Percentiles rank a stretch among this genome's conserved stretches.
These are phyloP conservation scores for Pyrocoelia pectoralis DNA, from an alignment of 2,888 invertebrate species.

Conservation along the genomic window DNA sequence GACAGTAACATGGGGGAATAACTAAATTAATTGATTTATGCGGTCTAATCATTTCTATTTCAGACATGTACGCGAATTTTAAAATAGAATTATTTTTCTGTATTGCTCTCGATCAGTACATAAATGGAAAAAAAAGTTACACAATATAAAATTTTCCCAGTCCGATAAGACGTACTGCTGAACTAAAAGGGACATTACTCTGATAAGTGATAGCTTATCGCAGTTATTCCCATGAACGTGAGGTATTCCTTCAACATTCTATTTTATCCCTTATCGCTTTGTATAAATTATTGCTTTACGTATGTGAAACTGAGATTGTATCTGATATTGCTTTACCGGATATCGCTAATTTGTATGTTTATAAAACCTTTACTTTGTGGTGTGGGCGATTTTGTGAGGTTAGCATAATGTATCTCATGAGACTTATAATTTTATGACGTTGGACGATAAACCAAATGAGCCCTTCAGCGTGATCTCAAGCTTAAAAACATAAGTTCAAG, in stretches of 20 bases:
- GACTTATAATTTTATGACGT: no score
- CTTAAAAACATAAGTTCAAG: no score
- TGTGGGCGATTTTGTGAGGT: neutral
- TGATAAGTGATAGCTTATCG: slow-evolving; percentile 13
- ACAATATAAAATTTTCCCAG: slow-evolving; percentile 9
- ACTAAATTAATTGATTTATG: slow-evolving; percentile 6
- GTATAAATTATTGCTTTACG: slow-evolving; percentile 1
- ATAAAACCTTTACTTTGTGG: neutral
- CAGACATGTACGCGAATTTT: neutral
- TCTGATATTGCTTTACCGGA: slow-evolving; percentile 6
- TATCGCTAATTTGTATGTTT: slow-evolving; percentile 10
- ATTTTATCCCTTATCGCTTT: slow-evolving; percentile 9
- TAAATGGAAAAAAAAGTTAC: neutral
- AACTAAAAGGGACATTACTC: slow-evolving; percentile 8
- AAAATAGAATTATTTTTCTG: neutral
- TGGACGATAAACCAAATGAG: no score
- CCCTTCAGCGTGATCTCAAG: no score
- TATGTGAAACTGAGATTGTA: slow-evolving; percentile 7
- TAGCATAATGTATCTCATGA: neutral
- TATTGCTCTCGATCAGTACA: no score
- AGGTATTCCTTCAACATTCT: slow-evolving; percentile 7
- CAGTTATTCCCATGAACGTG: slow-evolving; percentile 11
- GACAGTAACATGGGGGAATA: slow-evolving; percentile 6
- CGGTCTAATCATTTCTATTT: neutral
- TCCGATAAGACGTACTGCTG: slow-evolving; percentile 11